Evolutionary conservation across 2,888 invertebrate genomes (phyloP), one percentile per base, ranked within the genome.

Genomic region (Ophion ellenae): DNA sequence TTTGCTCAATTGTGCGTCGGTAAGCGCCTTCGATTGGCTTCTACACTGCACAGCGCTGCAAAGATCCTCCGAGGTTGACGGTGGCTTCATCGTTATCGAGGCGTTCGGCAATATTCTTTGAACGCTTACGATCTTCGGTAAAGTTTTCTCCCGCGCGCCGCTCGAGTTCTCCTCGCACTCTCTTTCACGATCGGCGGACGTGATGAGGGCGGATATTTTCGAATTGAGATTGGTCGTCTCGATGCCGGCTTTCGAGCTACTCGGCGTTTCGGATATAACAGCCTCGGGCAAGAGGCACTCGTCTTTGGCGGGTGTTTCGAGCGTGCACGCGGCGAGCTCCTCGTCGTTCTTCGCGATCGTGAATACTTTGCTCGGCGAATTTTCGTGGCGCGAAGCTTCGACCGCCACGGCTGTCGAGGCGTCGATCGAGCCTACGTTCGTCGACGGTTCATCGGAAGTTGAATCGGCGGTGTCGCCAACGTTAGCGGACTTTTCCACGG

Each of bases 231-330:
- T 93, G 0, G 93, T 92, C 3, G 83, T 91, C 10, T 93, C 93
- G 2, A 92, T 81, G 6, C 92, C 93, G 0, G 83, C 45, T 84
- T 93, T 92, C 0, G 93, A 91, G 74, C 93, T 92, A 57, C 90
- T 92, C 0, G 94, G 94, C 1, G 94, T 94, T 67, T 93, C 94
- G 0, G 92, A 92, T 81, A 94, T 94, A 17, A 89, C 87, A 1
- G 90, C 91, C 73, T 94, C 93, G 1, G 89, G 70, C 1, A 92
- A 83, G 3, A 89, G 81, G 74, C 86, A 86, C 0, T 94, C 93
- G 24, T 93, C 91, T 66, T 94, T 94, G 0, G 89, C 91, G 5
- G 94, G 94, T 0, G 93, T 94, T 85, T 94, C 94, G 63, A 89
- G 88, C 0, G 70, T 20, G 20, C 66, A 45, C 2, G 79, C 87